A percentile compares a stretch with the other conserved stretches of the same genome.
phyloP scores from a whole-genome alignment of 1,140 invertebrate species.

The Dinoponera quadriceps region DNA sequence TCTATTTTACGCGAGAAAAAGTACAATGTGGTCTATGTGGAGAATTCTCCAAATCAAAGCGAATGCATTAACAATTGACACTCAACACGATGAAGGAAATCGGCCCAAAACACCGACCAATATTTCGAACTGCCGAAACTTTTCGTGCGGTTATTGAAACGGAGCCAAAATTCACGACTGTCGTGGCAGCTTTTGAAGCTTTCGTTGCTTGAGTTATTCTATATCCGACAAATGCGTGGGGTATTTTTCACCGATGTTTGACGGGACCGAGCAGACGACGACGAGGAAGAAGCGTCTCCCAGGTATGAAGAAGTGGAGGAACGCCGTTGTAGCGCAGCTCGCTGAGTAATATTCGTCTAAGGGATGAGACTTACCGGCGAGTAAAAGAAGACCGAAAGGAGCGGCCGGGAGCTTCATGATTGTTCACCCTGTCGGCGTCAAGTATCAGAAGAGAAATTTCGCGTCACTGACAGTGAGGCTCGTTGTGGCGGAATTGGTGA shows the following conservation, averaged over 20 bases:
- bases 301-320: too few species aligned
- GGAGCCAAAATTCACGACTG: neutral
- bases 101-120: neutral
- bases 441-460: conserved; percentile 19
- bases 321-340: neutral
- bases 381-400: conserved; percentile 36
- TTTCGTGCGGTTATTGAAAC: neutral
- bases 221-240: too few species aligned
- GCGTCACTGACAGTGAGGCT: neutral
- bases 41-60: too few species aligned
- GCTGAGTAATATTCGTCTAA: neutral
- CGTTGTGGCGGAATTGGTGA: conserved; percentile 23
- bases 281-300: neutral
- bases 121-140: neutral
- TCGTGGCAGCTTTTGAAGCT: too few species aligned
- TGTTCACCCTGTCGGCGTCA: conserved; percentile 1
- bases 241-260: neutral
- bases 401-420: conserved; percentile 49
- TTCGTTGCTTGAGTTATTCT: too few species aligned
- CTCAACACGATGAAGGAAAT: too few species aligned
- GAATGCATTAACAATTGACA: too few species aligned
- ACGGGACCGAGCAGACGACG: neutral
- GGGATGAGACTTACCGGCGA: conserved; percentile 44
- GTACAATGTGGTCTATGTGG: too few species aligned
- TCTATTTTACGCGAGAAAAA: too few species aligned